phyloP scores from a whole-genome alignment of 2,113 vertebrate species.

The Paradoxurus hermaphroditus region DNA sequence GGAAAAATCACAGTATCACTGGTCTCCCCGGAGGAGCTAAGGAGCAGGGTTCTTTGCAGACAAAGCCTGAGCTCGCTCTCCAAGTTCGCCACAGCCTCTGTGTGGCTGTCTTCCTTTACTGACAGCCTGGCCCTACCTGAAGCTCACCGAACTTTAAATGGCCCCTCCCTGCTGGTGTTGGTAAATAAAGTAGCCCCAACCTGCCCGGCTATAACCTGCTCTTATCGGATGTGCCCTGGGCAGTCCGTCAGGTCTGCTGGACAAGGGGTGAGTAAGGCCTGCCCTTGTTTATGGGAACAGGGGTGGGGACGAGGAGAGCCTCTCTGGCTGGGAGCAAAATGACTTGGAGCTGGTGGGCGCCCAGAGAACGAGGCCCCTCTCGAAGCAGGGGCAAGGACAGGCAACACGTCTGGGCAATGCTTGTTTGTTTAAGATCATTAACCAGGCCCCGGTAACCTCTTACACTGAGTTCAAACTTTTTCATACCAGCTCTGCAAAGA shows the following conservation, averaged over 20 bases:
- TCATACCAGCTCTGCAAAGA: slow-evolving; percentile 18
- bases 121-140: no score
- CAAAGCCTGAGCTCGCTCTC: neutral
- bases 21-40: neutral
- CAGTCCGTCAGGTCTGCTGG: neutral
- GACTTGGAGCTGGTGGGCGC: neutral
- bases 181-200: slow-evolving; percentile 1
- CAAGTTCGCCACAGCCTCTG: neutral
- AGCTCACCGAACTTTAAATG: neutral
- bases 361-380: neutral
- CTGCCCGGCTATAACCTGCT: neutral
- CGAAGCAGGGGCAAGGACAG: neutral
- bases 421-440: neutral
- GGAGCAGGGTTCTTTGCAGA: neutral
- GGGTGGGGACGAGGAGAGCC: neutral
- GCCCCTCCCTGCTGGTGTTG: neutral
- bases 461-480: neutral
- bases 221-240: slow-evolving; percentile 56
- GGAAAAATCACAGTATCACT: neutral
- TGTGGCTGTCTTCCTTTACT: neutral
- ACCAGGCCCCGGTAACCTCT: neutral
- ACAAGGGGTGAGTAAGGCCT: slow-evolving; percentile 31
- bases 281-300: slow-evolving; percentile 9
- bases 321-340: neutral
- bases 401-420: fast-evolving